Evolutionary conservation across 2,113 vertebrate species (phyloP), one percentile per base, ranked within the genome.

Genomic region (Bostrychus sinensis): DNA sequence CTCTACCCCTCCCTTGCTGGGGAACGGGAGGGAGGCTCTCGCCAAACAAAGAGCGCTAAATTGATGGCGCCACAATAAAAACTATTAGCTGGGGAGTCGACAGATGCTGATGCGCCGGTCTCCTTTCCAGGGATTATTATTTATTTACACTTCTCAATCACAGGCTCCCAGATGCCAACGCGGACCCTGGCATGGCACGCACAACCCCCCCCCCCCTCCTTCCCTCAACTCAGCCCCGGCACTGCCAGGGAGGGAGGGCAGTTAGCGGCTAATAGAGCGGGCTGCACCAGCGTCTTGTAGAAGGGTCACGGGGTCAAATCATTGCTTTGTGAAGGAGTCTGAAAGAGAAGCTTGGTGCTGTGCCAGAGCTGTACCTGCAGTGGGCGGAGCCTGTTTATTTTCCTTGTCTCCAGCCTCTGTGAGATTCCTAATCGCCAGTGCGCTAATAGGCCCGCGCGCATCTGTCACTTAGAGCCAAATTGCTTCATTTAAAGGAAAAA

Each of bases 101-200:
- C 92, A 93, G 92, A 93, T 93, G 92, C 91, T 92, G 90, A 88
- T 90, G 91, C 88, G 90, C 90, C 86, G 88, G 86, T 91, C 90
- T 89, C 88, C 91, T 92, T 93, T 93, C 91, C 91, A 93, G 90
- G 88, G 90, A 93, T 92, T 91, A 93, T 93, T 93, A 93, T 93
- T 93, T 93, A 93, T 93, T 93, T 92, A 93, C 92, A 91, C 90
- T 92, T 91, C 91, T 91, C 92, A 92, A 92, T 92, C 90, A 92
- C 90, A 87, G 85, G 78, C 89, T 90, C 89, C 91, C 91, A 92
- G 91, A 92, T 93, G 92, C 91, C 88, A 90, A 72, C 83, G 83
- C 76, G 87, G 91, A 92, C 90, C 70, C 86, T 88, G 86, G 86
- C 83, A 71, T 86, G 86, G 86, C 89, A 87, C 74, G 73, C 80